A percentile compares a stretch with the other conserved stretches of the same genome.
Conservation (phyloP, 2,797 vertebrate species). For the Sandelia bainsii region DNA sequence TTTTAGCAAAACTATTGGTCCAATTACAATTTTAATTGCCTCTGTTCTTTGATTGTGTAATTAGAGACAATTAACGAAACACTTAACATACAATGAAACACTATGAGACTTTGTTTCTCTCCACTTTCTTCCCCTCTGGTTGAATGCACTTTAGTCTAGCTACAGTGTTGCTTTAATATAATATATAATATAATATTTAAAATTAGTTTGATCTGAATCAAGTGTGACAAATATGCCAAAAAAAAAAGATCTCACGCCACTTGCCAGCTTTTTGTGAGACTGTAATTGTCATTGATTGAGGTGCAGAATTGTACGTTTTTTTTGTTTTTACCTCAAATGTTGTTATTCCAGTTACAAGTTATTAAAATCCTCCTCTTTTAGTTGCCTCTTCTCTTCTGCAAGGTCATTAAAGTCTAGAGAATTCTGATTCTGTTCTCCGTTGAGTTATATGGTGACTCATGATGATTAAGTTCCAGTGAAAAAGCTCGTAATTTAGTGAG, state of each 20-base stretch:
- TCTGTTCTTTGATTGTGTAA: slow-evolving; percentile 4
- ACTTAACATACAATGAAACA: background rate
- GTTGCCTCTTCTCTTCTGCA: slow-evolving; percentile 3
- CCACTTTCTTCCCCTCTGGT: background rate
- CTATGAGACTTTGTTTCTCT: background rate
- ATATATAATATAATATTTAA: background rate
- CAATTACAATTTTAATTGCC: background rate
- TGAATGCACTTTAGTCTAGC: background rate
- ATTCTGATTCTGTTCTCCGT: slow-evolving; percentile 37
- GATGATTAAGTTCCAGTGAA: slow-evolving; percentile 11
- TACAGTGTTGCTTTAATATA: background rate
- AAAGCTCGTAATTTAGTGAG: slow-evolving; percentile 20
- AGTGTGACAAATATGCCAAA: no score
- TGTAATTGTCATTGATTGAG: slow-evolving; percentile 13
- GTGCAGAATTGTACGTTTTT: background rate
- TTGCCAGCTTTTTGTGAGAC: slow-evolving; percentile 14
- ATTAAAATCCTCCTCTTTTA: slow-evolving; percentile 14
- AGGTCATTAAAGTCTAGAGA: slow-evolving; percentile 33
- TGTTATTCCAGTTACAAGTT: slow-evolving; percentile 27
- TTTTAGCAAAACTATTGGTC: background rate
- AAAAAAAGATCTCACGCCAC: background rate
- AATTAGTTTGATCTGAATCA: background rate
- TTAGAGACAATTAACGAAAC: background rate
- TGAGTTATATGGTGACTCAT: slow-evolving; percentile 31
- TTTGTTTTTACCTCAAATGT: background rate